These are phyloP conservation scores for Percina caprodes DNA, from an alignment of 2,113 vertebrate species.

Conservation along the genomic window DNA sequence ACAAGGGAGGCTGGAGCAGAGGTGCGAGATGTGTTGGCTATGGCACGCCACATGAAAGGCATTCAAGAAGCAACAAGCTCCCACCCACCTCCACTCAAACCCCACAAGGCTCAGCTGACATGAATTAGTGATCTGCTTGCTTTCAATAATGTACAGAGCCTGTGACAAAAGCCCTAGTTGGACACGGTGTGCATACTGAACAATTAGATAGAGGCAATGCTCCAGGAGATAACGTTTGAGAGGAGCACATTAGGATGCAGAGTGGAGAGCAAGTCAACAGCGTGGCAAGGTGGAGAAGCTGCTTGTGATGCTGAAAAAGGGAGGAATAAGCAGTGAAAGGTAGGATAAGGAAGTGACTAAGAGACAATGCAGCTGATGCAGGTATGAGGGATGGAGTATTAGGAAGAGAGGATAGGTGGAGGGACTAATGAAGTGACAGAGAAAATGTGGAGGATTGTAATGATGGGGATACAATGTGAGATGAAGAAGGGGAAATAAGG, in stretches of 20 bases:
- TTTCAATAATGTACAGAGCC: constrained; percentile 69
- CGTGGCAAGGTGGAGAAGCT: constrained; percentile 13
- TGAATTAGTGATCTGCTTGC: constrained; percentile 75
- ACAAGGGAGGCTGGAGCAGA: constrained; percentile 26
- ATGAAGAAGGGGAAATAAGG: not conserved
- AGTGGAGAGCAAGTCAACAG: not conserved
- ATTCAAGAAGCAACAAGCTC: constrained; percentile 57
- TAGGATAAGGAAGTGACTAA: not conserved
- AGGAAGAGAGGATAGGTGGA: not conserved
- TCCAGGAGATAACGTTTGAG: constrained; percentile 3
- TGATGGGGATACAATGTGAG: constrained; percentile 10
- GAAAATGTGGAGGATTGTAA: not conserved
- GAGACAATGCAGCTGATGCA: not conserved
- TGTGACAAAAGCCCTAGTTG: constrained; percentile 56
- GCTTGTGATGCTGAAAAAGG: not conserved
- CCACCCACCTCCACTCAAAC: constrained; percentile 40
- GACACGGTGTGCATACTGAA: constrained; percentile 42
- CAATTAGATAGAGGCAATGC: constrained; percentile 4
- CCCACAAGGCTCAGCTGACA: constrained; percentile 53
- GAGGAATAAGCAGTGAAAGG: not conserved
- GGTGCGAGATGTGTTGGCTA: constrained; percentile 19
- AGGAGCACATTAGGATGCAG: constrained; percentile 21
- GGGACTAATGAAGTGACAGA: constrained; percentile 22
- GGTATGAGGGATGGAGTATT: constrained; percentile 20
- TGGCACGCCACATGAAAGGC: constrained; percentile 57